These are phyloP conservation scores for Mormyrus hasselquistii DNA, from an alignment of 2,797 vertebrate genomes.

Conservation along the genomic window DNA sequence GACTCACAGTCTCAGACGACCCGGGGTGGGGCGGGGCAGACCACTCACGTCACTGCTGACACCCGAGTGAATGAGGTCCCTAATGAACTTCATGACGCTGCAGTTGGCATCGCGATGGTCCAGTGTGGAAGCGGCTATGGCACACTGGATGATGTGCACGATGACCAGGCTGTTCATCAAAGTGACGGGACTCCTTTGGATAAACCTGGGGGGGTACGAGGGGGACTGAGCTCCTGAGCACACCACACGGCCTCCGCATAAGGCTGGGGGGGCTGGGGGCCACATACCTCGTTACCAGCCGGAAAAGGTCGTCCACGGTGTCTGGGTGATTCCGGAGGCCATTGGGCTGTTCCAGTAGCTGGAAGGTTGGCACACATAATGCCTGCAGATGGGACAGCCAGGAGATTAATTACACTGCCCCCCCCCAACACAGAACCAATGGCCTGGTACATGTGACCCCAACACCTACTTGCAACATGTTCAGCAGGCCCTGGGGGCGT, in stretches of 20 bases:
- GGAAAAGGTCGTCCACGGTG: slow-evolving; percentile 93
- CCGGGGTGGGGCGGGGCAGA: neutral
- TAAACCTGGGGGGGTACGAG: slow-evolving; percentile 64
- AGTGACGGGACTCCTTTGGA: slow-evolving; percentile 88
- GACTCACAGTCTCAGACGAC: neutral
- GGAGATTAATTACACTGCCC: neutral
- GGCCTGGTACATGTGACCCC: neutral
- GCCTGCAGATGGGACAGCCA: slow-evolving; percentile 57
- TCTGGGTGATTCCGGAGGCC: slow-evolving; percentile 92
- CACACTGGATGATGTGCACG: slow-evolving; percentile 89
- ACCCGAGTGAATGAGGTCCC: slow-evolving; percentile 88
- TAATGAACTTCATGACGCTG: slow-evolving; percentile 94
- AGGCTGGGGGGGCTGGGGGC: too few species aligned
- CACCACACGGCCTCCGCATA: neutral
- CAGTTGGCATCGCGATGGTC: slow-evolving; percentile 95
- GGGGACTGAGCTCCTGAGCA: neutral
- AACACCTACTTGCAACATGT: neutral
- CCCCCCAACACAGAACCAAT: neutral
- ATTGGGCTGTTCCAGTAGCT: slow-evolving; percentile 84
- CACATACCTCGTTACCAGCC: slow-evolving; percentile 80
- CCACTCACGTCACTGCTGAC: slow-evolving; percentile 84
- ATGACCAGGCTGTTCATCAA: slow-evolving; percentile 86
- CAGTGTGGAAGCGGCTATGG: slow-evolving; percentile 82
- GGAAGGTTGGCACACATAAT: slow-evolving; percentile 90
- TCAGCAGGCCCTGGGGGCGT: neutral